These are phyloP conservation scores for Tiliqua scincoides DNA, from an alignment of 2,113 vertebrate species.

Conservation along the genomic window DNA sequence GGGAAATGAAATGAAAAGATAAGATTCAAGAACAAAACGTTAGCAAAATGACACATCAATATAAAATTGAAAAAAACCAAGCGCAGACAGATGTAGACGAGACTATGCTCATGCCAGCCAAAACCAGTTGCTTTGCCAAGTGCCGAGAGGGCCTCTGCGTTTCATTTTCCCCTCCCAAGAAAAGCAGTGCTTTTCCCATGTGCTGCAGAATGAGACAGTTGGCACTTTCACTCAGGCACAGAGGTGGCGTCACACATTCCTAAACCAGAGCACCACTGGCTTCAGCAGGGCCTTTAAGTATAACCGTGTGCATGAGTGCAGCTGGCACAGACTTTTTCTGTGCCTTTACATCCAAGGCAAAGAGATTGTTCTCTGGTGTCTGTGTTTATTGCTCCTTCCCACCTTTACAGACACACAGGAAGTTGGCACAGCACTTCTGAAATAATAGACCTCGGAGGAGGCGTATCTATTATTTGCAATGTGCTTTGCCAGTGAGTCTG, in stretches of 20 bases:
- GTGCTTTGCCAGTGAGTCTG: neutral
- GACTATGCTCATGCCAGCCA: slow-evolving; percentile 6
- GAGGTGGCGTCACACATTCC: no score
- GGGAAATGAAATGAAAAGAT: neutral
- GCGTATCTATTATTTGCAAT: neutral
- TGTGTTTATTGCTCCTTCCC: slow-evolving; percentile 52
- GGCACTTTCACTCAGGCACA: no score
- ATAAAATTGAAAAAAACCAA: slow-evolving; percentile 1
- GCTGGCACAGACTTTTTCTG: neutral
- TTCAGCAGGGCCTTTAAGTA: neutral
- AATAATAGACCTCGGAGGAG: neutral
- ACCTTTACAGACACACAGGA: slow-evolving; percentile 25
- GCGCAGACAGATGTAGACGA: fast-evolving
- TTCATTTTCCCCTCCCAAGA: slow-evolving; percentile 8
- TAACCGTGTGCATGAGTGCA: slow-evolving; percentile 3
- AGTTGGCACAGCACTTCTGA: neutral
- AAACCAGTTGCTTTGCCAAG: slow-evolving; percentile 55
- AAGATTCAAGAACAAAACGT: slow-evolving; percentile 14
- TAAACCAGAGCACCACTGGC: neutral
- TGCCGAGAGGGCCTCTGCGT: slow-evolving; percentile 29
- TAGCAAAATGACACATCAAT: slow-evolving; percentile 32
- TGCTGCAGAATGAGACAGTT: neutral
- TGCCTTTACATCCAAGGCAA: slow-evolving; percentile 53
- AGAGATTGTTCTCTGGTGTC: slow-evolving; percentile 45
- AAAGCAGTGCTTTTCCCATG: slow-evolving; percentile 35